Conservation (phyloP, 2,888 invertebrate species). For the Agonopterix arenella region DNA sequence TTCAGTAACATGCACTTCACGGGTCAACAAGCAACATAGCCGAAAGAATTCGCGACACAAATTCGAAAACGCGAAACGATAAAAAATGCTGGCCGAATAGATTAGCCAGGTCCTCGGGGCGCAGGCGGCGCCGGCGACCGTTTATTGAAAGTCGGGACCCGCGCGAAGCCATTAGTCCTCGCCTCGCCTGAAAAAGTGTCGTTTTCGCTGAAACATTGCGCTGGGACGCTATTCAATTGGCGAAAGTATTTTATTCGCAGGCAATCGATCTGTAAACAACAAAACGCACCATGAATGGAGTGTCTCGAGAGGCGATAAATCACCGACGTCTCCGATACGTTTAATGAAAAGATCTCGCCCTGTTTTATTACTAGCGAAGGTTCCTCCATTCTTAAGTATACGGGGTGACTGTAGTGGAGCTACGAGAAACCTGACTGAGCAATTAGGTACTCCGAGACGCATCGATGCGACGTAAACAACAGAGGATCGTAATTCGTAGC, state of each 20-base stretch:
- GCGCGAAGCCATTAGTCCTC: slow-evolving; percentile 67
- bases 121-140: slow-evolving; percentile 38
- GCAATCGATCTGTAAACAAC: slow-evolving; percentile 71
- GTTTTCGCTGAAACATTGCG: slow-evolving; percentile 66
- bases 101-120: slow-evolving; percentile 44
- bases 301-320: slow-evolving; percentile 70
- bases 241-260: slow-evolving; percentile 68
- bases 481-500: no score
- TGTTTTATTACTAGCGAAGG: slow-evolving; percentile 45
- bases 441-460: no score
- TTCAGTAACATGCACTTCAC: no score
- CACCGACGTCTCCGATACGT: slow-evolving; percentile 61
- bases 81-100: slow-evolving; percentile 34
- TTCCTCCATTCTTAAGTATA: no score
- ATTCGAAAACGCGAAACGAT: slow-evolving; percentile 1
- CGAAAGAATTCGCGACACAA: neutral
- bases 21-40: no score
- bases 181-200: slow-evolving; percentile 65
- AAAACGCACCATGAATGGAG: slow-evolving; percentile 66
- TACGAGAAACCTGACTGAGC: no score
- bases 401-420: no score
- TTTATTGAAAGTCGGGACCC: slow-evolving; percentile 68
- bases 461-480: no score
- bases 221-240: slow-evolving; percentile 64
- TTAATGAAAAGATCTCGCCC: slow-evolving; percentile 64